Evolutionary conservation across 2,113 vertebrate genomes (phyloP).

Genomic region (Osmerus eperlanus): DNA sequence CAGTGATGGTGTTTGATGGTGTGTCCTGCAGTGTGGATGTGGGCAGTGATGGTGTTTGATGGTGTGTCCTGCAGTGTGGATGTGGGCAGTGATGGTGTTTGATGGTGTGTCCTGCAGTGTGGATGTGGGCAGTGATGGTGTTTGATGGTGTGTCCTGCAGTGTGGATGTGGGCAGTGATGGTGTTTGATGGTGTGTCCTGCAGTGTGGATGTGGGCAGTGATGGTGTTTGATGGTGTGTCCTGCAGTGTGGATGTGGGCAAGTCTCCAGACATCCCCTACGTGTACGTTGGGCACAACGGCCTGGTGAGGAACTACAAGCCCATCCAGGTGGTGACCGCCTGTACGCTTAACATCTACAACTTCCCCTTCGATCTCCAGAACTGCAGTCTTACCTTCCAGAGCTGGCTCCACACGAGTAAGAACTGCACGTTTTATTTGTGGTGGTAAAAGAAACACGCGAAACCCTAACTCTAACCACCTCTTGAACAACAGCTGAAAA

Average conservation of each 20-base stretch:
- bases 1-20: not conserved
- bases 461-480: no score
- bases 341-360: constrained; percentile 97
- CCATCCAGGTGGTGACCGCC: constrained; percentile 93
- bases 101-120: not conserved
- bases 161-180: constrained; percentile 83
- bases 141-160: constrained; percentile 57
- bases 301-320: constrained; percentile 91
- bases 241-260: constrained; percentile 78
- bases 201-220: constrained; percentile 90
- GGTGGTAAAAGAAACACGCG: constrained; percentile 42
- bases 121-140: not conserved
- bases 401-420: constrained; percentile 97
- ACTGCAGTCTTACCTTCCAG: constrained; percentile 96
- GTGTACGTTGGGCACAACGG: constrained; percentile 85
- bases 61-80: constrained; percentile 78
- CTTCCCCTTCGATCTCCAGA: constrained; percentile 97
- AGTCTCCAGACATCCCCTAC: constrained; percentile 90
- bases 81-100: constrained; percentile 71
- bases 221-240: not conserved
- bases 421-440: constrained; percentile 25
- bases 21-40: constrained; percentile 83
- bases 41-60: constrained; percentile 59
- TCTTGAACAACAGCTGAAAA: constrained; percentile 5
- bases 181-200: not conserved